phyloP scores from a whole-genome alignment of 1,140 invertebrate genomes.

The Archegozetes longisetosus region DNA sequence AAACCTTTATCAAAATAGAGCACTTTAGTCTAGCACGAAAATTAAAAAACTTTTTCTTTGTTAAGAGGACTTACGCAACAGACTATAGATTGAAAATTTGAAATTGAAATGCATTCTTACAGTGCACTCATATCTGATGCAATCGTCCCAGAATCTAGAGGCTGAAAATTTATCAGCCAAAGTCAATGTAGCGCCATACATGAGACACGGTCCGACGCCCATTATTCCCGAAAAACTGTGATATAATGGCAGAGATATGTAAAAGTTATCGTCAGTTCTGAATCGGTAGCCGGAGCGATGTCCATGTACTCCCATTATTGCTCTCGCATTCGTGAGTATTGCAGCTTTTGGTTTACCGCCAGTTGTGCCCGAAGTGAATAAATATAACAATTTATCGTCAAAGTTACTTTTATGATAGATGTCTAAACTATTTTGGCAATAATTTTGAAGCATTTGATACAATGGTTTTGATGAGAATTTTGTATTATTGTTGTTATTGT shows the following conservation, averaged over 20 bases:
- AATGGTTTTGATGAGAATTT: not conserved
- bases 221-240: constrained; percentile 43
- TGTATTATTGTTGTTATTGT: not conserved
- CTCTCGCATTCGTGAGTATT: constrained; percentile 38
- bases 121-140: constrained; percentile 50
- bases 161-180: constrained; percentile 42
- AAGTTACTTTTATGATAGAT: not conserved
- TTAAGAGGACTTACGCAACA: too few relatives aligned
- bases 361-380: constrained; percentile 83
- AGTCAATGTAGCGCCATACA: constrained; percentile 35
- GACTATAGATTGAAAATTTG: too few relatives aligned
- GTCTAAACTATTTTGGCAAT: not conserved
- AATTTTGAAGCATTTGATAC: not conserved
- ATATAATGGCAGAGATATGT: constrained; percentile 50
- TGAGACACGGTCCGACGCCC: constrained; percentile 31
- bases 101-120: constrained; percentile 34
- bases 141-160: constrained; percentile 46
- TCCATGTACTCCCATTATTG: constrained; percentile 17
- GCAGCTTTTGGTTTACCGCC: constrained; percentile 74
- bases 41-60: too few relatives aligned
- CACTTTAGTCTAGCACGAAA: too few relatives aligned
- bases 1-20: too few relatives aligned
- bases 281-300: constrained; percentile 34
- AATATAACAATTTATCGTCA: constrained; percentile 39
- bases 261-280: constrained; percentile 36